A percentile compares a stretch with the other conserved stretches of the same genome.
Conservation (phyloP, 2,797 vertebrate genomes). For the Poecilia velifera region DNA sequence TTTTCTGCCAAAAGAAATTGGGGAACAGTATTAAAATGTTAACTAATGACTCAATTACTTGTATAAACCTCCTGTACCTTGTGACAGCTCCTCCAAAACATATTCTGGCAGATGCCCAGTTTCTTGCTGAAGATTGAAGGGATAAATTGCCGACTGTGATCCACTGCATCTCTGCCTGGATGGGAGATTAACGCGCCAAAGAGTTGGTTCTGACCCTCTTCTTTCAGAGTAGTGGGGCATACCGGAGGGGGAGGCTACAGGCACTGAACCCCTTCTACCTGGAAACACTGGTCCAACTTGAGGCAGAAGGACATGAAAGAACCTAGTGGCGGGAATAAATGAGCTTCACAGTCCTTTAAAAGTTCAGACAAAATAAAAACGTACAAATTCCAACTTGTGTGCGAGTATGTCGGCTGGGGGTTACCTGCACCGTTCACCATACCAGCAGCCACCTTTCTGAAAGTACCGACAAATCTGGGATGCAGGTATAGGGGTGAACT, state of each 20-base stretch:
- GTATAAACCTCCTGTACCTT: conserved; percentile 46
- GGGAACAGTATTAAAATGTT: not conserved
- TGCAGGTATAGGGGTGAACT: conserved; percentile 61
- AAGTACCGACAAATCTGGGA: conserved; percentile 85
- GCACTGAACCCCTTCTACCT: conserved; percentile 54
- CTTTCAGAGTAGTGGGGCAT: conserved; percentile 15
- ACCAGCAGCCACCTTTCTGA: conserved; percentile 86
- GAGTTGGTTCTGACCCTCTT: conserved; percentile 72
- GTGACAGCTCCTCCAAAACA: conserved; percentile 64
- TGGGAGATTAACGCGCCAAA: conserved; percentile 28
- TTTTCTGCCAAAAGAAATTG: conserved; percentile 22
- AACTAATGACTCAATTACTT: fast-evolving
- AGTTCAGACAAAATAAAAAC: fast-evolving
- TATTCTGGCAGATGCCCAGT: conserved; percentile 21
- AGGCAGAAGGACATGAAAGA: conserved; percentile 73
- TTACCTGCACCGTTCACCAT: conserved; percentile 86
- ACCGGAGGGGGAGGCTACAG: conserved; percentile 46
- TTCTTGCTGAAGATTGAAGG: conserved; percentile 11
- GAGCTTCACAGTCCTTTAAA: not conserved
- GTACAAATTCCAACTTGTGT: too few species aligned
- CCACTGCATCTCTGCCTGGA: conserved; percentile 30
- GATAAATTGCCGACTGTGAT: conserved; percentile 8
- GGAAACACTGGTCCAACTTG: conserved; percentile 17
- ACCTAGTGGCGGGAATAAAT: conserved; percentile 71
- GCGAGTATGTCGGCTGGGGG: too few species aligned